Base-by-base conservation (phyloP, 2,797 vertebrate species). In the Moxostoma hubbsi region DNA sequence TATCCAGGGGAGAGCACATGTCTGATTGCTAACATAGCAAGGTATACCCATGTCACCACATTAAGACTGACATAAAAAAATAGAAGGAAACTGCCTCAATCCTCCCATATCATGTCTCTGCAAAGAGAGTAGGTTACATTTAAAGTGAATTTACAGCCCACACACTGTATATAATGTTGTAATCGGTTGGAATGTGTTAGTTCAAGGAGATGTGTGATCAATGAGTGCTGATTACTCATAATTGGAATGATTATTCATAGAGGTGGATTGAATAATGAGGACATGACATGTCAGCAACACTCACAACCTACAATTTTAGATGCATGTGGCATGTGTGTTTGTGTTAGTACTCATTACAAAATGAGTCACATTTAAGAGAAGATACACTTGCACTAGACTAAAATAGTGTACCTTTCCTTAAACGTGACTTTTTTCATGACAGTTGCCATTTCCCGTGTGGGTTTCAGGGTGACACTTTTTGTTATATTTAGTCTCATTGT, bases 161-260 rank as follows among this genome's bases (percentile, higher is more conserved):
- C 74, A 61, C 18, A 16, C 11, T 8, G 16, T 59, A 15, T 67
- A 46, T 77, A 71, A 81, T 71, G 66, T 59, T 46, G 15, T 72
- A 57, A 59, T 61, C 15, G 49, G 46, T 46, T 57, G 45, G 24
- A 54, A 47, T 66, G 11, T 68, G 75, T 50, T 55, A 45, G 50
- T 82, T 61, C 54, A 73, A 61, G 53, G 59, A 78, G 63, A 43
- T 43, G 36, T 67, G 59, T 10, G 55, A 73, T 77, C 49, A 78
- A 46, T 68, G 63, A 13, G 9, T 45, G 5, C 7, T 68, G 80
- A 82, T 82, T 78, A 69, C 55, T 73, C 75, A 72, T 70, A 77
- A 74, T 47, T 46, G 43, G 11, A 55, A 75, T 47, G 7, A 55
- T 18, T 51, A 46, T 53, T 54, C 36, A 43, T 36, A 69, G 75